phyloP scores from a whole-genome alignment of 2,888 invertebrate genomes.

The Trissoscelio sp. region DNA sequence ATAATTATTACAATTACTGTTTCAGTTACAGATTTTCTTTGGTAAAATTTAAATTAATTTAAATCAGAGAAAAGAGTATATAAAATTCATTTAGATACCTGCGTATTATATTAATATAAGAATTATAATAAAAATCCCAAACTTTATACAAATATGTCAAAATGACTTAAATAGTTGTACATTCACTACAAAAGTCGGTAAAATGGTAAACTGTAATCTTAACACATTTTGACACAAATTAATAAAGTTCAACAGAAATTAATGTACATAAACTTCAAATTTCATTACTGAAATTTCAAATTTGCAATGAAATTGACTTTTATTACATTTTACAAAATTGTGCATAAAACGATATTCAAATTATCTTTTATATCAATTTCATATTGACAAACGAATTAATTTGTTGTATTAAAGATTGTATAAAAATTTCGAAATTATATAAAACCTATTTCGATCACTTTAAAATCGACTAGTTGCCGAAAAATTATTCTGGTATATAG shows the following conservation, averaged over 20 bases:
- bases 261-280: conserved; percentile 10
- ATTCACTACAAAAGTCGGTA: background rate
- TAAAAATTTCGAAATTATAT: too few species aligned
- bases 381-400: too few species aligned
- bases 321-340: background rate
- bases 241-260: conserved; percentile 17
- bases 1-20: background rate
- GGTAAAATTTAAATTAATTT: background rate
- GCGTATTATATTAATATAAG: too few species aligned
- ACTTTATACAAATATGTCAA: background rate
- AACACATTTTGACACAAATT: conserved; percentile 16
- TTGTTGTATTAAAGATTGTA: too few species aligned
- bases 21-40: background rate
- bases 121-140: too few species aligned
- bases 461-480: background rate
- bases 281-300: conserved; percentile 7
- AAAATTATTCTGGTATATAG: background rate
- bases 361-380: too few species aligned
- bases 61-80: background rate
- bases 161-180: background rate
- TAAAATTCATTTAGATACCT: too few species aligned
- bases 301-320: background rate
- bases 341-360: too few species aligned
- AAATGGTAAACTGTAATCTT: conserved; percentile 16
- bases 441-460: too few species aligned